Evolutionary conservation across 1,140 invertebrate species (phyloP).

Genomic region (Temnothorax longispinosus): DNA sequence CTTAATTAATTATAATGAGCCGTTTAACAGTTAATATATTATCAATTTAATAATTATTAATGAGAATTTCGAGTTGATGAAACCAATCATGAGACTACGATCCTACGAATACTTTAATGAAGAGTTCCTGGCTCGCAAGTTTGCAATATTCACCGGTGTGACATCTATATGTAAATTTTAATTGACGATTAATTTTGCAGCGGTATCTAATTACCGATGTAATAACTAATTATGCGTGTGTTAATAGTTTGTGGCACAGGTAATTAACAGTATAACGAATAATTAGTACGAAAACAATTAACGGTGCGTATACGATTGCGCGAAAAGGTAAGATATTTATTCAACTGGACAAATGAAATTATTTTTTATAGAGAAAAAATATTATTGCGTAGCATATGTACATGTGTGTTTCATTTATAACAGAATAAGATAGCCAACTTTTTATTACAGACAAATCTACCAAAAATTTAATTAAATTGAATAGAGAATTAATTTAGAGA

Average conservation of each 20-base stretch:
- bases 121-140: not conserved
- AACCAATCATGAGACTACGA: slow-evolving; percentile 4
- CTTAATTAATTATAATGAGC: not conserved
- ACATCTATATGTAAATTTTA: slow-evolving; percentile 49
- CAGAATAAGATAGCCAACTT: not conserved
- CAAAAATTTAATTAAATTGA: slow-evolving; percentile 9
- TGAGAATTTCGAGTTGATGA: not conserved
- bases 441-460: not conserved
- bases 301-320: not conserved
- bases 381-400: not conserved
- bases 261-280: slow-evolving; percentile 44
- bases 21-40: not conserved
- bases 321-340: slow-evolving; percentile 11
- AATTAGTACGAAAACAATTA: slow-evolving; percentile 46
- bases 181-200: slow-evolving; percentile 52
- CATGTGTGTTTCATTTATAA: not conserved
- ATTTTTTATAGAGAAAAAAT: not conserved
- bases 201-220: slow-evolving; percentile 47
- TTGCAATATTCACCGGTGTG: not conserved
- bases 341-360: slow-evolving; percentile 2
- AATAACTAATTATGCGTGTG: slow-evolving; percentile 45
- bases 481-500: not conserved
- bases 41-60: slow-evolving; percentile 1
- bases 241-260: slow-evolving; percentile 31
- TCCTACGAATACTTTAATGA: not conserved